These are phyloP conservation scores for Caenorhabditis sp. DNA, from an alignment of 2,888 invertebrate species.

Conservation along the genomic window DNA sequence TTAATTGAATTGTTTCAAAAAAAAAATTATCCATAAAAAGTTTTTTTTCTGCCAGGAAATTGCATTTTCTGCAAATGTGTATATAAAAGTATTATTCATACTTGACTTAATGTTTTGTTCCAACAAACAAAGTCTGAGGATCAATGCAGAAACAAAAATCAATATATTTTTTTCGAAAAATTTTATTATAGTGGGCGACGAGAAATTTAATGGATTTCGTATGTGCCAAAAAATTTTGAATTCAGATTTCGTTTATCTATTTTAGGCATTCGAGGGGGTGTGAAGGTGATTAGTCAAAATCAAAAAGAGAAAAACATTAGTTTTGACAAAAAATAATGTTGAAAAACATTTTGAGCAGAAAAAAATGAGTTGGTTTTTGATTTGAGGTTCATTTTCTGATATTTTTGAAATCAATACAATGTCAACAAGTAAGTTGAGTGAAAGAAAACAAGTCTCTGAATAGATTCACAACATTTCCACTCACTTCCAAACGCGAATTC, in stretches of 20 bases:
- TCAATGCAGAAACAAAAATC: not conserved
- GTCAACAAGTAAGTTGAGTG: too few relatives aligned
- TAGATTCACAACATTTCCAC: too few relatives aligned
- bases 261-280: not conserved
- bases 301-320: too few relatives aligned
- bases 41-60: not conserved
- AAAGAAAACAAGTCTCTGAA: too few relatives aligned
- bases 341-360: not conserved
- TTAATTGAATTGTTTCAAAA: not conserved
- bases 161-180: not conserved
- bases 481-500: too few relatives aligned
- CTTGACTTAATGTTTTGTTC: not conserved
- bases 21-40: not conserved
- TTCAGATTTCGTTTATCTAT: not conserved
- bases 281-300: too few relatives aligned
- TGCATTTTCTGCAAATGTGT: not conserved
- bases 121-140: not conserved
- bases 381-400: not conserved
- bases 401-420: too few relatives aligned
- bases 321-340: too few relatives aligned
- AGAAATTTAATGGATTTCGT: slow-evolving; percentile 1
- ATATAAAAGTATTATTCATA: not conserved
- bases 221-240: not conserved
- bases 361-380: not conserved
- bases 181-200: slow-evolving; percentile 1